Percentiles rank a stretch among this genome's conserved stretches.
Evolutionary conservation across 1,140 invertebrate species (phyloP).

Genomic region (Hyphantria cunea): DNA sequence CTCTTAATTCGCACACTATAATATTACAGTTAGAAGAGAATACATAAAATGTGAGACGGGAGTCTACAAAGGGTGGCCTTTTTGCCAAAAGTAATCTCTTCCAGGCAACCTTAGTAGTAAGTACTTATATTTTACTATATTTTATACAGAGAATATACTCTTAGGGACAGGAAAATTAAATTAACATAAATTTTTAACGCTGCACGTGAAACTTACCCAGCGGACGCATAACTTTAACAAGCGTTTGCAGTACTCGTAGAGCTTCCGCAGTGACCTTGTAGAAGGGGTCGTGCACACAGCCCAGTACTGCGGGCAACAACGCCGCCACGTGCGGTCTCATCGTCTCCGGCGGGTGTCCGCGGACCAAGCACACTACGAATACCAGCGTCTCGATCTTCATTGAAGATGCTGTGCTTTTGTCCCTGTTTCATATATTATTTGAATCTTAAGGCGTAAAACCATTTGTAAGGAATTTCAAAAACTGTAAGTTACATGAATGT

Average conservation of each 20-base stretch:
- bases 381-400: constrained; percentile 99
- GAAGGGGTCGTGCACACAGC: constrained; percentile 96
- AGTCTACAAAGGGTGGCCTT: no score
- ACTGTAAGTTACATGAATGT: no score
- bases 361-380: constrained; percentile 94
- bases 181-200: no score
- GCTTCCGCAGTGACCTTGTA: constrained; percentile 99
- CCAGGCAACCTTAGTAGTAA: no score
- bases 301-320: constrained; percentile 93
- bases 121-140: no score
- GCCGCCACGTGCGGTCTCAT: constrained; percentile 89
- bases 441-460: no score
- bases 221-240: constrained; percentile 97
- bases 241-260: constrained; percentile 94
- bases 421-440: constrained; percentile 78
- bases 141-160: no score
- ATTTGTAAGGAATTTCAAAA: no score
- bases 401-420: constrained; percentile 97
- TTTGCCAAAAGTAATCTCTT: no score
- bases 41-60: no score
- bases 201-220: constrained; percentile 87
- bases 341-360: constrained; percentile 85
- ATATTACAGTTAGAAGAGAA: no score
- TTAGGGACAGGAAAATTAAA: neutral
- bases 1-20: no score